Base-by-base conservation (phyloP, 2,113 vertebrate species). In the Phycodurus eques region DNA sequence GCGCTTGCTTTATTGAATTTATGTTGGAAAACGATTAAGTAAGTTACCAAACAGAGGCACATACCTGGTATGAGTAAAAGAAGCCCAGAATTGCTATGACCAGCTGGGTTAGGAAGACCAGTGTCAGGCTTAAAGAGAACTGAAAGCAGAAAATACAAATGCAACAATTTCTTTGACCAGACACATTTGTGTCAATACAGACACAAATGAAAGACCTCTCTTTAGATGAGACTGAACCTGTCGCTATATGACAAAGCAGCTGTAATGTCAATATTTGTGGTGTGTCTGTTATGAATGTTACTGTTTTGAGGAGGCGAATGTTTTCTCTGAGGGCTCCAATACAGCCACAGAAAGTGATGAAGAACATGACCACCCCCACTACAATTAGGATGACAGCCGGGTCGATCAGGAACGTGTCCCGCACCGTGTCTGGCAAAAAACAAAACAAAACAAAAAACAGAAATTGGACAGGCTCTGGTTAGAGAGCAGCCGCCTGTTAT, bases 291-390 rank as follows among this genome's bases (percentile, higher is more conserved):
- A n/a, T 60, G 73, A 49, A 87, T 78, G 51, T 92, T 88, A 94
- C 93, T 46, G 85, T 90, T 83, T 91, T 92, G 62, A 93, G 91
- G 68, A 94, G 91, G 71, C 60, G 83, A 69, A 92, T 93, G 88
- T 94, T 93, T 83, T 93, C 91, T 79, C 90, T 75, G 59, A 93
- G 89, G 67, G 92, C 92, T 63, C 92, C 91, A 42, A 92, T 90
- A 76, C 93, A 94, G 20, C 92, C 92, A 3, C 93, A 93, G 89
- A 93, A 93, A 47, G 93, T 94, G 86, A 94, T 92, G 89, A 93
- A 92, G 90, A 94, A 94, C 92, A 94, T 93, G 82, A 94, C 90
- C 82, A 93, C 92, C 68, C 93, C 93, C 79, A 93, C 91, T 72
- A 91, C 88, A 51, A 94, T 93, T 65, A 94, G 89, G 80, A 93